Evolutionary conservation across 2,888 invertebrate genomes (phyloP).

Genomic region (Craniophora ligustri): DNA sequence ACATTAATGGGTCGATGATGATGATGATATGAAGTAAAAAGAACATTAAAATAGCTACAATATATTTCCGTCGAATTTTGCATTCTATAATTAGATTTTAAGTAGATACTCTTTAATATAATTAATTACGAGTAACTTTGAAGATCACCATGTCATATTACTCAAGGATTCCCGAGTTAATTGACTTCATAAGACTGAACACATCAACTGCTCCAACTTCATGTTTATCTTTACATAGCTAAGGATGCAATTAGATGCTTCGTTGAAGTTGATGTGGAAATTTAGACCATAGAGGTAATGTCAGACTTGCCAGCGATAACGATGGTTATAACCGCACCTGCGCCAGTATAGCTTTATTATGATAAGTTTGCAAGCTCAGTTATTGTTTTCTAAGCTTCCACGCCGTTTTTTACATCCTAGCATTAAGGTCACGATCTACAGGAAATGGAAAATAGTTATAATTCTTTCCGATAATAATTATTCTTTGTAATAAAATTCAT

Average conservation of each 20-base stretch:
- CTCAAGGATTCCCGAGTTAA: neutral
- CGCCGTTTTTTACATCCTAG: constrained; percentile 12
- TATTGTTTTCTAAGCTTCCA: constrained; percentile 16
- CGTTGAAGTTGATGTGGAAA: neutral
- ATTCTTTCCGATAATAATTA: too few relatives aligned
- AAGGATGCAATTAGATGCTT: neutral
- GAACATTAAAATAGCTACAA: too few relatives aligned
- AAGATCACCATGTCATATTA: neutral
- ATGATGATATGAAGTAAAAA: too few relatives aligned
- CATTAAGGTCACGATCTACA: constrained; percentile 15
- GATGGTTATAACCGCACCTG: constrained; percentile 2
- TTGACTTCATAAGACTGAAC: neutral
- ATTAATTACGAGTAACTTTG: neutral
- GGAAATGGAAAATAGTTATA: too few relatives aligned
- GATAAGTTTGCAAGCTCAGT: constrained; percentile 1
- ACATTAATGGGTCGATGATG: too few relatives aligned
- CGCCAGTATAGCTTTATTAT: constrained; percentile 2
- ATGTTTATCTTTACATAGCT: constrained; percentile 1
- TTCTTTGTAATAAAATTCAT: too few relatives aligned
- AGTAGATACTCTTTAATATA: neutral
- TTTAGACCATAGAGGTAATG: neutral
- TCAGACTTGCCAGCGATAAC: neutral
- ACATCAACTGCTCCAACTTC: neutral
- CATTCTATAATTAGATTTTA: too few relatives aligned
- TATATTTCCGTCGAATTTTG: too few relatives aligned